phyloP scores from a whole-genome alignment of 2,888 invertebrate species.

The Cheilosia grossa region DNA sequence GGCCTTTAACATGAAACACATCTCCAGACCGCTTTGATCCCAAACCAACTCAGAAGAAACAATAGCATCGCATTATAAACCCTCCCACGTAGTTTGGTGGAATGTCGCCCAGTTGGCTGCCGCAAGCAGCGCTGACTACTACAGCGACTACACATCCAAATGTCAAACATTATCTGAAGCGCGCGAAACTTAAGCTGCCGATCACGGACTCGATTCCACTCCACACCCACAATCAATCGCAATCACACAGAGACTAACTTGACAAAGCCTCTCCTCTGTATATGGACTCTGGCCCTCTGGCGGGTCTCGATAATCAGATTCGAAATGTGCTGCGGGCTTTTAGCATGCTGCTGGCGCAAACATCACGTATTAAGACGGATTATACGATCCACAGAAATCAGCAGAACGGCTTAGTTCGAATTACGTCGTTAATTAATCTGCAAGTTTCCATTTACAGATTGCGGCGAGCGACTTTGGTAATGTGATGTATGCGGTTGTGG shows the following conservation, averaged over 20 bases:
- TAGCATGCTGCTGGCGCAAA: slow-evolving; percentile 37
- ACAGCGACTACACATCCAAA: slow-evolving; percentile 18
- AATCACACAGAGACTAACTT: neutral
- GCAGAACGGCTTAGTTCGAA: slow-evolving; percentile 33
- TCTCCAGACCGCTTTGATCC: neutral
- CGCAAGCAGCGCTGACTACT: slow-evolving; percentile 8
- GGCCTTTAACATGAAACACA: neutral
- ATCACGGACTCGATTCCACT: slow-evolving; percentile 34
- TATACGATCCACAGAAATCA: slow-evolving; percentile 7
- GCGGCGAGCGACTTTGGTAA: neutral
- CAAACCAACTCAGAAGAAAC: neutral
- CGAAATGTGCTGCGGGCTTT: slow-evolving; percentile 20
- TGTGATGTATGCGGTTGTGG: neutral
- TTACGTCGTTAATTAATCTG: slow-evolving; percentile 49
- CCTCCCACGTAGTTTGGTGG: slow-evolving; percentile 40
- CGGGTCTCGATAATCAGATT: slow-evolving; percentile 15
- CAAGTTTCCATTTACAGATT: slow-evolving; percentile 47
- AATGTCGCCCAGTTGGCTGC: slow-evolving; percentile 50
- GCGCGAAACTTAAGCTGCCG: slow-evolving; percentile 42
- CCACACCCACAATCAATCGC: slow-evolving; percentile 37
- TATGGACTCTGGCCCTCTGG: neutral
- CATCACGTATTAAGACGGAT: slow-evolving; percentile 37
- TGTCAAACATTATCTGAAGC: slow-evolving; percentile 23
- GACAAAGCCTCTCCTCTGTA: neutral
- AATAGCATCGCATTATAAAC: slow-evolving; percentile 20